Base-by-base conservation (phyloP, 2,888 invertebrate genomes). In the Eristalinus sepulchralis region DNA sequence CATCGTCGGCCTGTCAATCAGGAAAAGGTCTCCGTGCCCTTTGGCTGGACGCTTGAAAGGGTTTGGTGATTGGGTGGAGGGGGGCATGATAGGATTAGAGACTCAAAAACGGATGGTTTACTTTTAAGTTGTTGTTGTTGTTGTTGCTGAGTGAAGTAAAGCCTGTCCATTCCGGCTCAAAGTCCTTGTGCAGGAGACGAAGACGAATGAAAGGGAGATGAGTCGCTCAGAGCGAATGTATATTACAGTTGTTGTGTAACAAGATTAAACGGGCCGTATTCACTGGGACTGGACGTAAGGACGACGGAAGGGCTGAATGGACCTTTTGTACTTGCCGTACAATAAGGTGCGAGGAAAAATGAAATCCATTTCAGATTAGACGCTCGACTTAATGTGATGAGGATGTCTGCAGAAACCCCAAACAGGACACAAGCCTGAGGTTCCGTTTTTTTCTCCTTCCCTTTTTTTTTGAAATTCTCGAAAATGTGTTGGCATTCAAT, bases 1-100 rank as follows among this genome's bases (percentile, higher is more conserved):
- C 83, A 75, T 70, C 68, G 27, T 57, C 62, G 68, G 59, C 68
- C 64, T 83, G 70, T 83, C 83, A 83, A 80, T 80, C 80, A 62
- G 39, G 57, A 39, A 80, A 60, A 55, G 66, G 70, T 70, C 33
- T 27, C 80, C 53, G 24, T 75, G 22, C 24, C 47, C 20, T 60
- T 47, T 33, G 33, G 53, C 39, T 67, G 39, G 47, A 47, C 47
- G 47, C 47, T 47, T 17, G 17, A 8, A 17, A 27, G 10, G 24
- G 17, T 17, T 11, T 13, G 24, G 22, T 59, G 34, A n/a, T n/a
- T 17, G 36, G 68, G 34, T 59, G 47, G 20, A 57, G 34, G 64
- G 68, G 31, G 64, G 70, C 59, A 53, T 59, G 66, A 80, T 75
- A 60, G 79, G 70, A 75, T 83, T 78, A 70, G 34, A 71, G 70